Evolutionary conservation across 2,888 invertebrate genomes (phyloP).

Genomic region (Dione vanillae): DNA sequence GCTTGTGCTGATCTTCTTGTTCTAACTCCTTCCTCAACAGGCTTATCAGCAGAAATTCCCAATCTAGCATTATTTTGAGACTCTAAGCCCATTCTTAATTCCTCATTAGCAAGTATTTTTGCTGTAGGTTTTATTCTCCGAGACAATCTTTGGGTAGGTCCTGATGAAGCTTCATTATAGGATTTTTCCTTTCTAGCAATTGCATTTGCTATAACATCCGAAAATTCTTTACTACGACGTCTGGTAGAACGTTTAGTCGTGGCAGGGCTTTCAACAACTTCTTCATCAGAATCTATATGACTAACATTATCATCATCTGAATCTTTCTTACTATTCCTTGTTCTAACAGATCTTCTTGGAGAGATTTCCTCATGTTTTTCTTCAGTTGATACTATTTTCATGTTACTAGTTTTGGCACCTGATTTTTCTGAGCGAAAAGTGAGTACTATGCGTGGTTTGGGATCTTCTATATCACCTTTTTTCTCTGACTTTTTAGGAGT

Average conservation of each 20-base stretch:
- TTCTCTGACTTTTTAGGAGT: constrained; percentile 58
- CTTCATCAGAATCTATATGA: constrained; percentile 68
- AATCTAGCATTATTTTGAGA: constrained; percentile 83
- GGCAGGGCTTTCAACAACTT: constrained; percentile 67
- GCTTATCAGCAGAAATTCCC: constrained; percentile 68
- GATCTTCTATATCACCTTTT: constrained; percentile 67
- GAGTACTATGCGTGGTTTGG: constrained; percentile 85
- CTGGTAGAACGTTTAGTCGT: constrained; percentile 86
- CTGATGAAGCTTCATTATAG: constrained; percentile 79
- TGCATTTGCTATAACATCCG: constrained; percentile 87
- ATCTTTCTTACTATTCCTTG: constrained; percentile 67
- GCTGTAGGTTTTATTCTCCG: constrained; percentile 87
- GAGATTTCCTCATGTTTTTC: constrained; percentile 73
- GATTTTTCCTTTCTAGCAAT: constrained; percentile 90
- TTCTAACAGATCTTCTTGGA: constrained; percentile 68
- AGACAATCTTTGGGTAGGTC: constrained; percentile 63
- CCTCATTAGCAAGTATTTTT: constrained; percentile 87
- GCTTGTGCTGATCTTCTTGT: constrained; percentile 67
- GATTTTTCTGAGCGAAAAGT: constrained; percentile 86
- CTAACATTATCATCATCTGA: constrained; percentile 69
- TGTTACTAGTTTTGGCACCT: constrained; percentile 79
- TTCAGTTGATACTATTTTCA: constrained; percentile 79
- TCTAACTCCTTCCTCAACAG: constrained; percentile 68
- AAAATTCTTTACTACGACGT: constrained; percentile 85
- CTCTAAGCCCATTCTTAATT: constrained; percentile 83